Evolutionary conservation across 92 coral and sea anemone genomes (phyloP).

Genomic region (Ricordea florida): DNA sequence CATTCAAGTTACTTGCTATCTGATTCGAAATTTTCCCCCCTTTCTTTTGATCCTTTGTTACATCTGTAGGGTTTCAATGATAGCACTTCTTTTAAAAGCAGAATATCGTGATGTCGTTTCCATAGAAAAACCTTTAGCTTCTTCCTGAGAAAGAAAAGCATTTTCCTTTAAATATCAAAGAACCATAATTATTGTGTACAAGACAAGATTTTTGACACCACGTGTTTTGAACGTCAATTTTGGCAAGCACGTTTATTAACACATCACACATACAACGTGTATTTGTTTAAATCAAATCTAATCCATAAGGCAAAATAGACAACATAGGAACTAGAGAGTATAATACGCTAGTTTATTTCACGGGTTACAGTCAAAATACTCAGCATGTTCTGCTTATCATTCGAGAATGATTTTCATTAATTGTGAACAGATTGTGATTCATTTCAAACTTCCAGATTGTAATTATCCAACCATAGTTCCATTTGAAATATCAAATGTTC

Average conservation of each 20-base stretch:
- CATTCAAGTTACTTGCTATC: slow-evolving; percentile 34
- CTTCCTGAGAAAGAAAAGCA: slow-evolving; percentile 19
- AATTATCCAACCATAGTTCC: too few species aligned
- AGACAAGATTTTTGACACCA: slow-evolving; percentile 5
- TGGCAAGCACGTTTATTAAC: slow-evolving; percentile 8
- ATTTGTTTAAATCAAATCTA: neutral
- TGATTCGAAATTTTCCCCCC: slow-evolving; percentile 30
- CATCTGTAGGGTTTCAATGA: slow-evolving; percentile 20
- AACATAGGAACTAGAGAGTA: too few species aligned
- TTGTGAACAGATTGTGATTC: too few species aligned
- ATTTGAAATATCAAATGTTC: too few species aligned
- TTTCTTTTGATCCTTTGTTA: slow-evolving; percentile 5
- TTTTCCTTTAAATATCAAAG: neutral
- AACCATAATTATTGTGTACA: slow-evolving; percentile 6
- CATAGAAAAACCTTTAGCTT: slow-evolving; percentile 26
- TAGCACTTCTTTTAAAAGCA: slow-evolving; percentile 30
- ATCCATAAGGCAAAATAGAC: too few species aligned
- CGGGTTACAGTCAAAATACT: too few species aligned
- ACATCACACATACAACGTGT: neutral
- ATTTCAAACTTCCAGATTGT: too few species aligned
- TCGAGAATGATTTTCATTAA: too few species aligned
- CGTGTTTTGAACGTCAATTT: slow-evolving; percentile 2
- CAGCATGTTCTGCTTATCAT: too few species aligned
- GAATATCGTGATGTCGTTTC: slow-evolving; percentile 25
- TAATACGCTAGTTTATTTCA: too few species aligned